Percentiles rank a stretch among this genome's conserved stretches.
phyloP scores from a whole-genome alignment of 1,140 invertebrate genomes.

The Drosophila santomea region DNA sequence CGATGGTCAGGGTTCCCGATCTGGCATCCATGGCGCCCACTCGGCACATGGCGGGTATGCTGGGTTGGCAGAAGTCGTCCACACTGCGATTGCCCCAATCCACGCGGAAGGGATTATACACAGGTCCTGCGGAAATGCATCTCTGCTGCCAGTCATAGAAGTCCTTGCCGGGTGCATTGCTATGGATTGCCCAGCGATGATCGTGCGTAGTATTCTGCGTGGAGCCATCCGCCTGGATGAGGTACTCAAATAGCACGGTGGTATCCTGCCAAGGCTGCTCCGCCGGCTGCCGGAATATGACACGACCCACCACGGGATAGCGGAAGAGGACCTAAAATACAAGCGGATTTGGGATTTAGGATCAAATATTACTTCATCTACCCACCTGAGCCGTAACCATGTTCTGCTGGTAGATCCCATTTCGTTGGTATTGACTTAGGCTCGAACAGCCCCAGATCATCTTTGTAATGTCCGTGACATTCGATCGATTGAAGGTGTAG shows the following conservation, averaged over 20 bases:
- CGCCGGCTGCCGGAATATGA: constrained; percentile 93
- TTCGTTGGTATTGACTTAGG: constrained; percentile 87
- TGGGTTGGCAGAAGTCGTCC: constrained; percentile 86
- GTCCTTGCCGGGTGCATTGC: constrained; percentile 89
- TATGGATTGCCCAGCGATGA: constrained; percentile 90
- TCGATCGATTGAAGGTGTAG: constrained; percentile 88
- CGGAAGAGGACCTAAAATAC: constrained; percentile 87
- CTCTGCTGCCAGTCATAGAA: constrained; percentile 95
- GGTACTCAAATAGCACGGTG: constrained; percentile 89
- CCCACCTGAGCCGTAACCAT: constrained; percentile 89
- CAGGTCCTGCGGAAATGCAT: constrained; percentile 91
- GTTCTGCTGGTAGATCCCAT: constrained; percentile 89
- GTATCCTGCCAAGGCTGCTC: constrained; percentile 94
- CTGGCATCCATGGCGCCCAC: constrained; percentile 89
- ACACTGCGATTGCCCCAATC: constrained; percentile 85
- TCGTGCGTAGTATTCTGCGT: constrained; percentile 91
- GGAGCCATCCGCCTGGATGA: constrained; percentile 95
- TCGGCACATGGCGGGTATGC: constrained; percentile 87
- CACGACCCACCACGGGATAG: constrained; percentile 94
- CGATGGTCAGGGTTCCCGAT: constrained; percentile 90
- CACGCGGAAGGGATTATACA: constrained; percentile 93
- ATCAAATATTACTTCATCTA: background rate
- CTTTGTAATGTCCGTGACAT: constrained; percentile 85
- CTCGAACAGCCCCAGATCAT: constrained; percentile 90
- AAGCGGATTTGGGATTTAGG: background rate